These are phyloP conservation scores for Apteryx owenii DNA, from an alignment of 2,113 vertebrate genomes.

Conservation along the genomic window DNA sequence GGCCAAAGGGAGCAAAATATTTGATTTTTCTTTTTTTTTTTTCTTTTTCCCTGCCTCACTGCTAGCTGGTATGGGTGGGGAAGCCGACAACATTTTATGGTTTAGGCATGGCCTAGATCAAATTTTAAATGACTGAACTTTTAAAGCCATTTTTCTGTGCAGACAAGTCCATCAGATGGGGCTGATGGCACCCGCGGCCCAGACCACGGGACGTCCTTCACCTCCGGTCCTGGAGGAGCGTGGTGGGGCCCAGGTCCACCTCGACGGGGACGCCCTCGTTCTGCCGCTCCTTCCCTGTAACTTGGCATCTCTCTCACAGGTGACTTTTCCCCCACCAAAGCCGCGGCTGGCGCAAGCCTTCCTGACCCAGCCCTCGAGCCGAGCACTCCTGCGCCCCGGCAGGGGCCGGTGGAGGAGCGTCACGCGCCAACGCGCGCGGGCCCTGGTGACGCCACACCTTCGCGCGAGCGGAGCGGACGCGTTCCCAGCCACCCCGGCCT, in stretches of 20 bases:
- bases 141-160: not conserved
- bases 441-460: no score
- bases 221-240: rapidly evolving
- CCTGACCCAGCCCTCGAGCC: rapidly evolving
- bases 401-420: not conserved
- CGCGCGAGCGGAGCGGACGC: no score
- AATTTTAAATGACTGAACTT: rapidly evolving
- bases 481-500: not conserved
- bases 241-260: rapidly evolving
- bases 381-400: rapidly evolving
- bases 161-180: rapidly evolving
- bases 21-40: no score
- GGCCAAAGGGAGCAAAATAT: not conserved
- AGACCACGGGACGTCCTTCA: rapidly evolving
- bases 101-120: not conserved
- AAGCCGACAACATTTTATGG: not conserved
- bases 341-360: rapidly evolving
- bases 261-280: rapidly evolving
- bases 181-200: not conserved
- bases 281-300: rapidly evolving
- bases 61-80: no score
- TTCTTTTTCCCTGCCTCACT: not conserved
- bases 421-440: rapidly evolving
- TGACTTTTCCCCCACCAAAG: not conserved
- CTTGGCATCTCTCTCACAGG: not conserved